phyloP scores from a whole-genome alignment of 1,140 invertebrate genomes.

The Drosophila nebulosa region DNA sequence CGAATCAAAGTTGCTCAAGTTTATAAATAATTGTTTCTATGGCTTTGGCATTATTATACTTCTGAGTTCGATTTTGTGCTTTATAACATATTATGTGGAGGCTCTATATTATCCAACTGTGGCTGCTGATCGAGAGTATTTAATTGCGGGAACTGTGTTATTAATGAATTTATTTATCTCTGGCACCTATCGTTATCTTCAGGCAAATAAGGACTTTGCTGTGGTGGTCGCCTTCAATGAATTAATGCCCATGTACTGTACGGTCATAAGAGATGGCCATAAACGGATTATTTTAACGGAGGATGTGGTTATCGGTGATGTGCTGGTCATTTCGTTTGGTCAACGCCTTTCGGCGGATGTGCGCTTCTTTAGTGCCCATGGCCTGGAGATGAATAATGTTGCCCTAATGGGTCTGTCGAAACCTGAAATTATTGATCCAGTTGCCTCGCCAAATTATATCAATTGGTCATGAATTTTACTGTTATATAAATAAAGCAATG shows the following conservation, averaged over 20 bases:
- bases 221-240: conserved; percentile 22
- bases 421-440: conserved; percentile 20
- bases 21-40: conserved; percentile 14
- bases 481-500: background rate
- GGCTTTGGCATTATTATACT: conserved; percentile 11
- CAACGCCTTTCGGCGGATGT: conserved; percentile 54
- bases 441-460: background rate
- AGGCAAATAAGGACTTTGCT: conserved; percentile 11
- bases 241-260: conserved; percentile 53
- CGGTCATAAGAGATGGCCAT: conserved; percentile 34
- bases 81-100: background rate
- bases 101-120: no score
- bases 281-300: conserved; percentile 31
- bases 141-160: background rate
- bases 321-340: conserved; percentile 32
- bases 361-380: conserved; percentile 20
- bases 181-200: conserved; percentile 9
- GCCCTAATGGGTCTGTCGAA: conserved; percentile 34
- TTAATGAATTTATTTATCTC: conserved; percentile 10
- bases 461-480: background rate
- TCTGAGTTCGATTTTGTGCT: background rate
- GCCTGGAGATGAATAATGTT: conserved; percentile 46
- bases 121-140: background rate
- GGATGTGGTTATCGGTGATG: conserved; percentile 42
- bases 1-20: background rate